A percentile compares a stretch with the other conserved stretches of the same genome.
These are phyloP conservation scores for Anoplophora glabripennis DNA, from an alignment of 1,140 invertebrate species.

Conservation along the genomic window DNA sequence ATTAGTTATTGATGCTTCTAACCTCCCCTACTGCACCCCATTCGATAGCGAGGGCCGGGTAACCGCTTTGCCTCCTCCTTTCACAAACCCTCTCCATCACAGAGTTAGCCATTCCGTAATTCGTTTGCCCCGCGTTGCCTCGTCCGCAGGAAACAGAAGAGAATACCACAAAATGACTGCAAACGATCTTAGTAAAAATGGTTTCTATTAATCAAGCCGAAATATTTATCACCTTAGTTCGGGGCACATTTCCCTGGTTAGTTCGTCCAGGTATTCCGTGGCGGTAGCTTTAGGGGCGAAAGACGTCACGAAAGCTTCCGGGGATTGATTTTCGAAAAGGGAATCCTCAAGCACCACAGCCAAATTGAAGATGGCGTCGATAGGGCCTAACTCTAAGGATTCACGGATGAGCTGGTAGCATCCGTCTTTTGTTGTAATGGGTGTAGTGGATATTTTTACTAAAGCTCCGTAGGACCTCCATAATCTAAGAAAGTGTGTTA, in stretches of 20 bases:
- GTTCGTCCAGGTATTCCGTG: constrained; percentile 59
- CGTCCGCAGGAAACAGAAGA: constrained; percentile 85
- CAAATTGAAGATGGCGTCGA: constrained; percentile 81
- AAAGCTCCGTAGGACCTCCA: constrained; percentile 64
- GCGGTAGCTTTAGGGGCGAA: constrained; percentile 60
- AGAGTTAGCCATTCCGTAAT: constrained; percentile 78
- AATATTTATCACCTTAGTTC: constrained; percentile 41
- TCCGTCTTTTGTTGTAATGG: constrained; percentile 62
- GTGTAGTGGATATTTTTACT: constrained; percentile 61
- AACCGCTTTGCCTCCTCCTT: constrained; percentile 54
- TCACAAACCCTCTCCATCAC: constrained; percentile 73
- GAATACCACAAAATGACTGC: constrained; percentile 67
- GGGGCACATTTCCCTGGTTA: constrained; percentile 58
- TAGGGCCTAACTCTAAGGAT: constrained; percentile 59
- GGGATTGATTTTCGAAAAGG: constrained; percentile 62
- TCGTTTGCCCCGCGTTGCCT: constrained; percentile 85
- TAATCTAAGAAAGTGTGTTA: constrained; percentile 52
- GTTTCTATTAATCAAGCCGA: background rate
- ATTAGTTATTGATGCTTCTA: constrained; percentile 26
- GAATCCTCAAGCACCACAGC: constrained; percentile 68
- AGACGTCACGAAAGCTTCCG: constrained; percentile 56
- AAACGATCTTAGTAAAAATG: background rate
- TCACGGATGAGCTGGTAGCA: constrained; percentile 61
- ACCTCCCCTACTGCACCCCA: constrained; percentile 72
- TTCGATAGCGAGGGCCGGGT: constrained; percentile 66